Percentiles rank a stretch among this genome's conserved stretches.
Conservation (phyloP, 2,113 vertebrate species). For the Halichoeres trimaculatus region DNA sequence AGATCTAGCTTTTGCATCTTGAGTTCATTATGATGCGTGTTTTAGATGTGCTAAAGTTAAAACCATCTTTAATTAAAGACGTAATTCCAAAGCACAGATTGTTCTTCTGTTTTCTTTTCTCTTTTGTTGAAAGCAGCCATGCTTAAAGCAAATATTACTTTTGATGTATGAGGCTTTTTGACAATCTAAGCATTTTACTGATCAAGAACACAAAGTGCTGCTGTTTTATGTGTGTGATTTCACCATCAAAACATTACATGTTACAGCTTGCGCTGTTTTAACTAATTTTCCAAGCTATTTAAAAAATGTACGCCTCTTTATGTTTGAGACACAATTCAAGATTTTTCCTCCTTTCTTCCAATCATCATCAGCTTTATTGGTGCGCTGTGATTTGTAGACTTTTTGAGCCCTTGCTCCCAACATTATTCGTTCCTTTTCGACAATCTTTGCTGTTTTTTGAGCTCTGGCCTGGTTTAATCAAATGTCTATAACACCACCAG, state of each 20-base stretch:
- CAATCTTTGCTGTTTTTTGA: slow-evolving; percentile 31
- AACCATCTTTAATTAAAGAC: not conserved
- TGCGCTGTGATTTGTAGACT: not conserved
- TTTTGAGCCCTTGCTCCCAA: slow-evolving; percentile 12
- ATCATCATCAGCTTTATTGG: slow-evolving; percentile 24
- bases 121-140: not conserved
- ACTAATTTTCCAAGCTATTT: slow-evolving; percentile 53
- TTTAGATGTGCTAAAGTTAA: not conserved
- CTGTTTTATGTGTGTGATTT: slow-evolving; percentile 55
- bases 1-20: not conserved
- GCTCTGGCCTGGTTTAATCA: slow-evolving; percentile 77
- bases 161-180: slow-evolving; percentile 40
- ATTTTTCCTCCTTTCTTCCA: slow-evolving; percentile 35
- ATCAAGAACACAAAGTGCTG: slow-evolving; percentile 2
- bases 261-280: slow-evolving; percentile 32
- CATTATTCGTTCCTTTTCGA: not conserved
- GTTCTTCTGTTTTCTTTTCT: not conserved
- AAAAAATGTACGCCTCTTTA: slow-evolving; percentile 17
- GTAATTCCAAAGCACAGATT: not conserved
- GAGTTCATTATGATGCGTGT: not conserved
- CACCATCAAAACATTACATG: slow-evolving; percentile 29
- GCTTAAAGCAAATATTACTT: slow-evolving; percentile 39
- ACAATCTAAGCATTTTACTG: slow-evolving; percentile 16
- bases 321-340: slow-evolving; percentile 39
- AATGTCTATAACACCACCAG: slow-evolving; percentile 44